phyloP scores from a whole-genome alignment of 2,113 vertebrate species.

The Coptodon rendalli region DNA sequence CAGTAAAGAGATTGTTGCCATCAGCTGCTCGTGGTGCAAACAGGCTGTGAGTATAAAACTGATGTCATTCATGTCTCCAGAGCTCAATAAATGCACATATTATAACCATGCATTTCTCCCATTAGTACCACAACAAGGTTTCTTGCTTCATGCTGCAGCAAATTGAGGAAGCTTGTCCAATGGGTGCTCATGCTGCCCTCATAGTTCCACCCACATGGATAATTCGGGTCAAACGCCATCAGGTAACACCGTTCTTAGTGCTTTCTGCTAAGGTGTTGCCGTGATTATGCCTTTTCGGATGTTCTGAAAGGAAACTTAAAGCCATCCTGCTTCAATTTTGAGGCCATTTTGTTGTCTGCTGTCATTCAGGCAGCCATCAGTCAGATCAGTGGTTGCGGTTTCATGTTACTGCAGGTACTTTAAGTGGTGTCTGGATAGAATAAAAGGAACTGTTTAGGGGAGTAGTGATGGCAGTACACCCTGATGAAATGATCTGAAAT shows the following conservation, averaged over 20 bases:
- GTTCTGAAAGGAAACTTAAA: background rate
- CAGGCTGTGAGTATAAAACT: conserved; percentile 81
- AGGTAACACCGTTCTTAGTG: background rate
- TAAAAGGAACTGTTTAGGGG: background rate
- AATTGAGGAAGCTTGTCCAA: conserved; percentile 89
- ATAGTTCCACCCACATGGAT: conserved; percentile 95
- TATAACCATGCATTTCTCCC: background rate
- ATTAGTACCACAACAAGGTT: conserved; percentile 83
- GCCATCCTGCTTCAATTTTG: background rate
- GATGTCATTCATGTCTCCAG: background rate
- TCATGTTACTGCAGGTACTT: background rate
- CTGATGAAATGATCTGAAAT: background rate
- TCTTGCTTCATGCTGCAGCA: conserved; percentile 97
- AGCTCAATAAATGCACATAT: background rate
- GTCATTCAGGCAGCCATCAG: background rate
- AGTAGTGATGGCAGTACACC: background rate
- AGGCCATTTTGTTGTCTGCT: background rate
- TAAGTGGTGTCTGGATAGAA: background rate
- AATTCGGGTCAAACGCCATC: conserved; percentile 69
- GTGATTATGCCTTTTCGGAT: fast-evolving
- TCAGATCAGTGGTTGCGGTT: background rate
- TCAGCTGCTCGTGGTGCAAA: conserved; percentile 99
- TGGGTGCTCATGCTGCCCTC: conserved; percentile 89
- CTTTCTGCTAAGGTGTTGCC: background rate
- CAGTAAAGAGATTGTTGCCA: conserved; percentile 95